Evolutionary conservation across 2,888 invertebrate genomes (phyloP).

Genomic region (Mactromeris polynyma): DNA sequence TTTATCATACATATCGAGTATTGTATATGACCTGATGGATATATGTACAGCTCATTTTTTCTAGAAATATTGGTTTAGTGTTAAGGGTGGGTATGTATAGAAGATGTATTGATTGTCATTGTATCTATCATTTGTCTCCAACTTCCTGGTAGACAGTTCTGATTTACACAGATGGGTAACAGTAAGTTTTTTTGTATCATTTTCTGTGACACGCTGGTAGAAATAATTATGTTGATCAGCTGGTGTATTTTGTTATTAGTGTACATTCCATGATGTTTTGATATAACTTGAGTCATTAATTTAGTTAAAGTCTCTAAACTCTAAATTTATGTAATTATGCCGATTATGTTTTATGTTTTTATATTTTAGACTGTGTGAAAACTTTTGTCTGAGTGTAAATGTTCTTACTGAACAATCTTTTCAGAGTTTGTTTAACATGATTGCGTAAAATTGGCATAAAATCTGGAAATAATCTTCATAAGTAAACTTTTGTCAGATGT

Average conservation of each 20-base stretch:
- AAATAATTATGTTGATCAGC: background rate
- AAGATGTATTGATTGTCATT: background rate
- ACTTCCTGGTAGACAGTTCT: background rate
- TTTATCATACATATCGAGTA: background rate
- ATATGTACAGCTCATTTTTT: background rate
- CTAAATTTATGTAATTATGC: too few relatives aligned
- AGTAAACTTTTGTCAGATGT: too few relatives aligned
- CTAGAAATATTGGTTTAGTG: background rate
- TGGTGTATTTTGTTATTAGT: background rate
- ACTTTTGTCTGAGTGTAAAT: too few relatives aligned
- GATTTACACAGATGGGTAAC: background rate
- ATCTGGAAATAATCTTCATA: too few relatives aligned
- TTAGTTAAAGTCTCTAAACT: too few relatives aligned
- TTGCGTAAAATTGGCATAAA: too few relatives aligned
- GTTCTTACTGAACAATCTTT: too few relatives aligned
- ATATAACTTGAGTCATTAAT: too few relatives aligned
- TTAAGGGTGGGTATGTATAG: background rate
- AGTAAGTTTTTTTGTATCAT: background rate
- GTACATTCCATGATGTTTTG: background rate
- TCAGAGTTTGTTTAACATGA: too few relatives aligned
- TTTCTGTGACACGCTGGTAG: background rate
- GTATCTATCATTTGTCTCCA: background rate
- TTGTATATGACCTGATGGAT: background rate
- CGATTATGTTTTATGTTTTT: too few relatives aligned
- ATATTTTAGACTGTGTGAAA: too few relatives aligned